Percentiles rank a stretch among this genome's conserved stretches.
Evolutionary conservation across 2,113 vertebrate species (phyloP).

Genomic region (Parus major): DNA sequence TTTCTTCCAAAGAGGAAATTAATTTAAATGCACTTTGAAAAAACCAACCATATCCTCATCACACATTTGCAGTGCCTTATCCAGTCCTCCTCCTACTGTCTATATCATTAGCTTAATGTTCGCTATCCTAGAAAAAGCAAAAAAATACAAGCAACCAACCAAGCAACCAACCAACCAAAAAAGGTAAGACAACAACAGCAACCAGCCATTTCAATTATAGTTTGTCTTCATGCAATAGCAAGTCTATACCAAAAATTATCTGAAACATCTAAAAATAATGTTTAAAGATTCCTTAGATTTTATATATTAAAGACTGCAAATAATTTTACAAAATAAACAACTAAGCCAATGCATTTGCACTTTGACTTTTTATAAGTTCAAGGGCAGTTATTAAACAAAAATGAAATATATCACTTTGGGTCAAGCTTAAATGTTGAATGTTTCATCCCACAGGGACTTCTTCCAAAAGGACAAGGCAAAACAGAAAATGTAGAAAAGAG

Average conservation of each 20-base stretch:
- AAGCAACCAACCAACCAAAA: background rate
- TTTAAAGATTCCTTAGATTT: background rate
- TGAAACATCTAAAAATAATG: background rate
- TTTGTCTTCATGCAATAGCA: background rate
- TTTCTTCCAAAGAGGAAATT: background rate
- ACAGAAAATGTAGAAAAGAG: background rate
- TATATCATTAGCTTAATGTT: background rate
- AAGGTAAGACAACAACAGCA: background rate
- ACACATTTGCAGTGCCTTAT: background rate
- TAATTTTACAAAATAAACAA: background rate
- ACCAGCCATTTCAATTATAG: background rate
- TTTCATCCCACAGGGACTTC: background rate
- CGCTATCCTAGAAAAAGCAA: background rate
- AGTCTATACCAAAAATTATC: background rate
- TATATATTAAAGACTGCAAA: background rate
- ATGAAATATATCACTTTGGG: background rate
- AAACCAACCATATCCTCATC: background rate
- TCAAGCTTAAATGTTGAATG: background rate
- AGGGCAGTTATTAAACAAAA: background rate
- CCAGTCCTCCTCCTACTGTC: background rate
- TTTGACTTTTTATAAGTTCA: background rate
- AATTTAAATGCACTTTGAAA: background rate
- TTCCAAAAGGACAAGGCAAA: background rate
- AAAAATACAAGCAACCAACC: background rate
- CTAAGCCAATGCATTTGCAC: background rate